Base-by-base conservation (phyloP, 37 sponge, comb jelly and placozoan genomes). In the Petrosia ficiformis region DNA sequence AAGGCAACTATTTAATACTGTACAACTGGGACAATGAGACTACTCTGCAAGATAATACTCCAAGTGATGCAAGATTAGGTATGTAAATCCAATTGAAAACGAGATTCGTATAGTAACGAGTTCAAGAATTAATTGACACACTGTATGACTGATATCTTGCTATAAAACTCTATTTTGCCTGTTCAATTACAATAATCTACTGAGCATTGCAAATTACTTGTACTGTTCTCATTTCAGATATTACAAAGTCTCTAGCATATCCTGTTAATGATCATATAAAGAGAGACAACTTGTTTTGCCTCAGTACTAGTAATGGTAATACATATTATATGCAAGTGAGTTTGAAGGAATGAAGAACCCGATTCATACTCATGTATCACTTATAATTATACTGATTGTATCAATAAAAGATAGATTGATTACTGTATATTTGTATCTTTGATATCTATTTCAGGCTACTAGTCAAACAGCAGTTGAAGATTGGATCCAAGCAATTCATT, bases 261-360 rank as follows among this genome's bases (percentile, higher is more conserved):
- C 59, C 90, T 26, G 80, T 79, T 0, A 74, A 84, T 43, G 90
- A 89, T 44, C 83, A 89, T 57, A 54, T 89, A 61, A 89, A 83
- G 67, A 78, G 84, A 71, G 90, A 89, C 36, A 41, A 79, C 57
- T 25, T 89, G 2, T 84, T 89, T 71, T 89, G 84, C 61, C 75
- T 89, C 61, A 89, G 80, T 57, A 83, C 83, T 33, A 59, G 58
- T 59, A 59, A 31, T 67, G 90, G 90, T 1, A 68, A 83, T 28
- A 75, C 84, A 25, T 89, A 78, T 61, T 89, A 89, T 66, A 40
- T 89, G 65, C 90, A 88, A 81, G 87, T 86, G 40, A n/a, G 70
- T 30, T 19, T 8, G 54, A n/a, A n/a, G n/a, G n/a, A n/a, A n/a
- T n/a, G n/a, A n/a, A n/a, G n/a, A n/a, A n/a, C n/a, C n/a, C n/a